Base-by-base conservation (phyloP, 2,888 invertebrate genomes). In the Asteroscopus sphinx region DNA sequence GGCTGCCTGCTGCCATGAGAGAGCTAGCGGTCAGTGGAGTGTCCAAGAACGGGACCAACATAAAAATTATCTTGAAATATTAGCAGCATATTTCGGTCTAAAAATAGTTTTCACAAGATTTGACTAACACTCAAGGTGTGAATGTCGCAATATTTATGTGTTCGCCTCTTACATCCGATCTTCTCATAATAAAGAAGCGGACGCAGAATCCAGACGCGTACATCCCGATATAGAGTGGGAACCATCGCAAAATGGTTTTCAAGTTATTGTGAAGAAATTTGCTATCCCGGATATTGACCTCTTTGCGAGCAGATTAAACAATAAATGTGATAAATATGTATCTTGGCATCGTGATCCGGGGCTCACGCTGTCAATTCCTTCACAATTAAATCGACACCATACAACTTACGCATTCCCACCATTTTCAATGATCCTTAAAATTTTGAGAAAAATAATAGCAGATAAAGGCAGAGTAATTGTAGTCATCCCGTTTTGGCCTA, bases 301-400 rank as follows among this genome's bases (percentile, higher is more conserved):
- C n/a, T n/a, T n/a, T n/a, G n/a, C n/a, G n/a, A n/a, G n/a, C n/a
- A n/a, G n/a, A n/a, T n/a, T n/a, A n/a, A n/a, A n/a, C n/a, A n/a
- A n/a, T n/a, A n/a, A n/a, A n/a, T n/a, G n/a, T n/a, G n/a, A n/a
- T n/a, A n/a, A n/a, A n/a, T n/a, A n/a, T n/a, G n/a, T n/a, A n/a
- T n/a, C n/a, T n/a, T n/a, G n/a, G n/a, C n/a, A 67, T 7, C 32
- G 35, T 0, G 76, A 79, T 13, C 74, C 77, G 0, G 53, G 65
- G 6, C 73, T 1, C 41, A 26, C 3, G 28, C 26, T 0, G 39
- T 77, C 7, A 55, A 76, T 39, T 68, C 76, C 0, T 79, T 79
- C 13, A 33, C 33, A 33, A 13, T 33, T 5, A 13, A 5, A 11
- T 30, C 11, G 30, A n/a, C 1, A 11, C 11, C 1, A 1, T 33